These are phyloP conservation scores for Sebastes iracundus DNA, from an alignment of 2,797 vertebrate species.

Conservation along the genomic window DNA sequence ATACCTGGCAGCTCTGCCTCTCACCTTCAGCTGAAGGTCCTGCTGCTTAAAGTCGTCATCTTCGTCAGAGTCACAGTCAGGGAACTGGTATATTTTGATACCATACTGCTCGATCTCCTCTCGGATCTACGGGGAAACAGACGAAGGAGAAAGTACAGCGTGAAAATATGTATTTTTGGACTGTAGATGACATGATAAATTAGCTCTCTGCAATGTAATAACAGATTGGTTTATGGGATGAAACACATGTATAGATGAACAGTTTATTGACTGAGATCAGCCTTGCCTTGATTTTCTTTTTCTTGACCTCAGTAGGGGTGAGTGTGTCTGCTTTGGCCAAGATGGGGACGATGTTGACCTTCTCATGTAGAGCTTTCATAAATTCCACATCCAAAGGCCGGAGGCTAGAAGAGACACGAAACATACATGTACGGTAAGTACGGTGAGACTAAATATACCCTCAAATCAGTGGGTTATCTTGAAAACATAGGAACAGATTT, in stretches of 20 bases:
- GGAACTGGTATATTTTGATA: slow-evolving; percentile 96
- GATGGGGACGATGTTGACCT: slow-evolving; percentile 96
- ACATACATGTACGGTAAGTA: not conserved
- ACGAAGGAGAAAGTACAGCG: not conserved
- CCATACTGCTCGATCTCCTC: slow-evolving; percentile 93
- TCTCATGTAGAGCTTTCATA: slow-evolving; percentile 95
- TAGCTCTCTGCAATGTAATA: not conserved
- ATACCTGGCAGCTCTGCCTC: not conserved
- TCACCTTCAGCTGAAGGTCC: slow-evolving; percentile 92
- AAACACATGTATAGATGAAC: not conserved
- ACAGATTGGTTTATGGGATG: not conserved
- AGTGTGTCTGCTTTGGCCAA: slow-evolving; percentile 96
- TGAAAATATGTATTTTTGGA: not conserved
- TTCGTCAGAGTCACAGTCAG: slow-evolving; percentile 95
- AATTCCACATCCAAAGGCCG: slow-evolving; percentile 96
- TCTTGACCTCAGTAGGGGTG: slow-evolving; percentile 91
- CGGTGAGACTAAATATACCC: not conserved
- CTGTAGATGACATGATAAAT: not conserved
- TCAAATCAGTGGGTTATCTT: not conserved
- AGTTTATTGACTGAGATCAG: not conserved
- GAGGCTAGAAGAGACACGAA: slow-evolving; percentile 79
- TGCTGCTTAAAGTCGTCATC: slow-evolving; percentile 98
- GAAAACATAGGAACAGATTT: not conserved
- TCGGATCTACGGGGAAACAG: slow-evolving; percentile 83
- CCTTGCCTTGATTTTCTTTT: slow-evolving; percentile 93